These are phyloP conservation scores for Archips xylosteana DNA, from an alignment of 2,888 invertebrate species.

Conservation along the genomic window DNA sequence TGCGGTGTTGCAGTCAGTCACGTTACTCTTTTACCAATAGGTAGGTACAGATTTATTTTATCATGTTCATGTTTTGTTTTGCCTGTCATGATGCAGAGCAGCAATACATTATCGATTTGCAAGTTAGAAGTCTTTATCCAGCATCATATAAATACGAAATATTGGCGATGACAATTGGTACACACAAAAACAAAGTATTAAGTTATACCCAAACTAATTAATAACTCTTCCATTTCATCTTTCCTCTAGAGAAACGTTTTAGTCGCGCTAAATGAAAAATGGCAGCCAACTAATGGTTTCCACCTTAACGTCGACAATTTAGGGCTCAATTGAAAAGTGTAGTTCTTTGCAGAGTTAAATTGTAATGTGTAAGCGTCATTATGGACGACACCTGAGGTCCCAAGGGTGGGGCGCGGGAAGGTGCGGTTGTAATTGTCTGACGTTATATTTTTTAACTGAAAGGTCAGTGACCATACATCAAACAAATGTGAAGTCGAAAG, in stretches of 20 bases:
- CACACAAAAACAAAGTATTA: conserved; percentile 17
- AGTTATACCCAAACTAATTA: conserved; percentile 22
- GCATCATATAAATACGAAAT: too few relatives aligned
- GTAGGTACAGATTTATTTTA: too few relatives aligned
- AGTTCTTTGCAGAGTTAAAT: not conserved
- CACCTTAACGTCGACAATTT: not conserved
- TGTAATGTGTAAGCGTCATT: conserved; percentile 17
- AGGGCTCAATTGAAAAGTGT: conserved; percentile 1
- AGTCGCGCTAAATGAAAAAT: conserved; percentile 2
- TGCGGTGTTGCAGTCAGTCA: too few relatives aligned
- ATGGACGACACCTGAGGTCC: conserved; percentile 33
- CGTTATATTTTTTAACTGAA: not conserved
- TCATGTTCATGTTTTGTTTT: too few relatives aligned
- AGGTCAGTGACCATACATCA: not conserved
- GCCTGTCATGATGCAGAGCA: too few relatives aligned
- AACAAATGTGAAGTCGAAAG: not conserved
- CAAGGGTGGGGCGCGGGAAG: conserved; percentile 21
- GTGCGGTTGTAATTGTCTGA: conserved; percentile 17
- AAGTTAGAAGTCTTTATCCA: too few relatives aligned
- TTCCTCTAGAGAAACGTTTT: conserved; percentile 25
- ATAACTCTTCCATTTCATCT: conserved; percentile 19
- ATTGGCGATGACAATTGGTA: too few relatives aligned
- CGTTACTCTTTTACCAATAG: too few relatives aligned
- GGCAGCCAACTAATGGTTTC: not conserved
- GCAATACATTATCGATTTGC: too few relatives aligned